phyloP scores from a whole-genome alignment of 1,140 invertebrate species.

The Heliothis subflexa region DNA sequence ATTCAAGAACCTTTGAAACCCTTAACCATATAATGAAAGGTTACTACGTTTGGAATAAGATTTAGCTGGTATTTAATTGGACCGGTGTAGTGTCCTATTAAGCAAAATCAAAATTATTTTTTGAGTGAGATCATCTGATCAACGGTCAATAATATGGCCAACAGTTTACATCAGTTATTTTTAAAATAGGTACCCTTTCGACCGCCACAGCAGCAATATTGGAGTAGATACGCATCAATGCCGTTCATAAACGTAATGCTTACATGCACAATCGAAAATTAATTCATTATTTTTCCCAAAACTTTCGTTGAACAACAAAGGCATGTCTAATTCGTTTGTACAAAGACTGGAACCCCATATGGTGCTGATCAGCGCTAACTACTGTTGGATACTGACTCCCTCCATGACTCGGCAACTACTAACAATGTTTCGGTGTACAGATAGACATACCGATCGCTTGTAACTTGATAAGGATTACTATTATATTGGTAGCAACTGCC shows the following conservation, averaged over 20 bases:
- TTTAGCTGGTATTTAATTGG: too few relatives aligned
- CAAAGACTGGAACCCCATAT: slow-evolving; percentile 55
- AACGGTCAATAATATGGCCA: too few relatives aligned
- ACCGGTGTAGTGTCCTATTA: too few relatives aligned
- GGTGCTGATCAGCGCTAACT: slow-evolving; percentile 63
- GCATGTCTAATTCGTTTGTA: slow-evolving; percentile 46
- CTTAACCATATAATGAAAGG: too few relatives aligned
- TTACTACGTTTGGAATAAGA: too few relatives aligned
- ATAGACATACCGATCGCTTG: slow-evolving; percentile 35
- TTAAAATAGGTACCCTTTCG: too few relatives aligned
- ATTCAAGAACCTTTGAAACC: too few relatives aligned
- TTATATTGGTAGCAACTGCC: slow-evolving; percentile 27
- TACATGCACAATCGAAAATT: slow-evolving; percentile 4
- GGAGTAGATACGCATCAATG: not conserved
- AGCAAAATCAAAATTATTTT: too few relatives aligned
- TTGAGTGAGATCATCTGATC: too few relatives aligned
- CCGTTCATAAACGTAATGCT: not conserved
- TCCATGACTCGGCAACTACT: slow-evolving; percentile 66
- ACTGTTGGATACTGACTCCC: slow-evolving; percentile 68
- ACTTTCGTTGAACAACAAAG: slow-evolving; percentile 37
- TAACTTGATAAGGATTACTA: slow-evolving; percentile 32
- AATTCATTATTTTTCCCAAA: slow-evolving; percentile 28
- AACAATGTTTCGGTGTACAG: slow-evolving; percentile 52
- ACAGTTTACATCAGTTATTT: too few relatives aligned
- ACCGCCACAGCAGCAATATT: too few relatives aligned